Evolutionary conservation across 2,797 vertebrate genomes (phyloP).

Genomic region (Eutrigla gurnardus): DNA sequence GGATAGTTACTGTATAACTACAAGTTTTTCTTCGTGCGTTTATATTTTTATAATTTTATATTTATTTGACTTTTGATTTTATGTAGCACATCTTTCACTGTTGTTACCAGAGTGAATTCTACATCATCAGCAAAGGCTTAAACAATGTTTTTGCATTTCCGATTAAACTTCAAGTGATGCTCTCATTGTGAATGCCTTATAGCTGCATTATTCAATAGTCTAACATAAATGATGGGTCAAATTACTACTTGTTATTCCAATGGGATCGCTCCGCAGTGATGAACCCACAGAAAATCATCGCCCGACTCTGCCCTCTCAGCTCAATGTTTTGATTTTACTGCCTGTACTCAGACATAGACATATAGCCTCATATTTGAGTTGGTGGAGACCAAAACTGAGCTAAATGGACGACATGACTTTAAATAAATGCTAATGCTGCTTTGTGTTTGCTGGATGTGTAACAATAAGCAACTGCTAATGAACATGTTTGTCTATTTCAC

Average conservation of each 20-base stretch:
- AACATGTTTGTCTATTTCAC: neutral
- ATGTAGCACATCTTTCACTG: too few relatives aligned
- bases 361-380: neutral
- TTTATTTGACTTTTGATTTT: too few relatives aligned
- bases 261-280: neutral
- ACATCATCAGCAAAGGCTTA: neutral
- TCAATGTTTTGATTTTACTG: neutral
- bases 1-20: too few relatives aligned
- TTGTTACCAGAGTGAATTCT: neutral
- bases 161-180: neutral
- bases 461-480: neutral
- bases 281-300: neutral
- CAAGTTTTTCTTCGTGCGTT: too few relatives aligned
- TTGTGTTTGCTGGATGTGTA: neutral
- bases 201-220: neutral
- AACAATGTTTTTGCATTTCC: too few relatives aligned
- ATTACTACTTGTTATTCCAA: neutral
- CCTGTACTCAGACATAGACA: neutral
- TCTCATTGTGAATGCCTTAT: neutral
- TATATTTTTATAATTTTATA: too few relatives aligned
- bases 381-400: slow-evolving; percentile 1
- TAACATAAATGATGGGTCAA: neutral
- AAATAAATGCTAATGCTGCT: neutral
- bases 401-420: neutral
- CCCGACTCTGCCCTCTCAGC: neutral